Evolutionary conservation across 2,797 vertebrate genomes (phyloP).

Genomic region (Dermochelys coriacea): DNA sequence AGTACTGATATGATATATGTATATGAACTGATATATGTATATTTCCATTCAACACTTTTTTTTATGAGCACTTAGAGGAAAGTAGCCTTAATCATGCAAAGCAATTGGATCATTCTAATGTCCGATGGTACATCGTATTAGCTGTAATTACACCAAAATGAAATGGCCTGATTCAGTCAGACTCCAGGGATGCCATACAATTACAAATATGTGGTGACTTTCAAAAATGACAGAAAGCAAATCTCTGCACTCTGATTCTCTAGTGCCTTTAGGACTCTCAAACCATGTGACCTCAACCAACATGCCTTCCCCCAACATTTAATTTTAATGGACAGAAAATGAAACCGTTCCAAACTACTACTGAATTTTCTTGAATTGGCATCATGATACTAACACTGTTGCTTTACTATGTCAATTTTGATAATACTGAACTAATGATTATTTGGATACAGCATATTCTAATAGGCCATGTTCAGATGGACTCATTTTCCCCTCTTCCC

Average conservation of each 20-base stretch:
- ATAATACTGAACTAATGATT: neutral
- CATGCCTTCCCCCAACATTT: neutral
- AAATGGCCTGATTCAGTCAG: constrained; percentile 39
- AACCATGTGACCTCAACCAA: constrained; percentile 21
- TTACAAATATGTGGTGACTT: constrained; percentile 38
- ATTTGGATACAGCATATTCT: neutral
- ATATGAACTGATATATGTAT: constrained; percentile 50
- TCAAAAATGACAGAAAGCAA: constrained; percentile 20
- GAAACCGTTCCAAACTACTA: neutral
- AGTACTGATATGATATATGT: constrained; percentile 67
- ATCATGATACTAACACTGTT: fast-evolving
- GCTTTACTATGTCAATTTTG: neutral
- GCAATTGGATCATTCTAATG: constrained; percentile 52
- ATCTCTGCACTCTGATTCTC: constrained; percentile 13
- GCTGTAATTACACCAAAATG: constrained; percentile 35
- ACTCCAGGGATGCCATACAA: constrained; percentile 19
- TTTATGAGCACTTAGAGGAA: constrained; percentile 35
- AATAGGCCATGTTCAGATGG: neutral
- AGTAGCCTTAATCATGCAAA: constrained; percentile 60
- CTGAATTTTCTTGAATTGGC: neutral
- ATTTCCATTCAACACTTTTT: constrained; percentile 72
- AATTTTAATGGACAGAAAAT: neutral
- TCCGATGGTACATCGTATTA: constrained; percentile 62
- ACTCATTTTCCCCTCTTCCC: neutral
- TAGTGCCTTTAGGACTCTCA: constrained; percentile 14